Conservation (phyloP, 2,888 invertebrate species). For the Ophioninae sp. region DNA sequence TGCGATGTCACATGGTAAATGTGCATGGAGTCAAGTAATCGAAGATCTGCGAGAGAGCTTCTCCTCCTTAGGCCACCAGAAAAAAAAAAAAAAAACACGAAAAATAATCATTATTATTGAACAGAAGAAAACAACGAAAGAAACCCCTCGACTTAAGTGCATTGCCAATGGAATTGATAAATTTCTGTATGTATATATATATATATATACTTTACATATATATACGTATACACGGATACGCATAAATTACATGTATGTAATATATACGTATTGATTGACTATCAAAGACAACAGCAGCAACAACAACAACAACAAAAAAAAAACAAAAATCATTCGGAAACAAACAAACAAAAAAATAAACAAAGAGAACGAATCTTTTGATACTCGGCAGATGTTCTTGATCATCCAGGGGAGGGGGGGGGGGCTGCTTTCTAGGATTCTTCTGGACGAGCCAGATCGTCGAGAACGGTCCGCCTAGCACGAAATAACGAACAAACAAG, state of each 20-base stretch:
- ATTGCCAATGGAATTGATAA: constrained; percentile 63
- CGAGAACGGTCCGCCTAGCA: constrained; percentile 27
- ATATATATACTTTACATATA: constrained; percentile 24
- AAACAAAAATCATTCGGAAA: neutral
- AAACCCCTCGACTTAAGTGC: constrained; percentile 47
- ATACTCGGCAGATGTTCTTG: constrained; percentile 22
- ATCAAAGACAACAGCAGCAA: constrained; percentile 5
- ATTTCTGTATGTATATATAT: constrained; percentile 24
- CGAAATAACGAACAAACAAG: constrained; percentile 2
- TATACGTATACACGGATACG: constrained; percentile 1
- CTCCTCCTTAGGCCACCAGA: constrained; percentile 20
- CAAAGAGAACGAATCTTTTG: constrained; percentile 15
- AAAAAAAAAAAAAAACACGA: constrained; percentile 21
- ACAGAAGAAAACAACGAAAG: constrained; percentile 18
- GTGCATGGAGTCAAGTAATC: constrained; percentile 77
- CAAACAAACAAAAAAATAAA: neutral
- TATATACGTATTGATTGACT: constrained; percentile 7
- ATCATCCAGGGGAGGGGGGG: constrained; percentile 24
- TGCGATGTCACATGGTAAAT: constrained; percentile 80
- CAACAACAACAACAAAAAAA: neutral
- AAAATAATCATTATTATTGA: constrained; percentile 24
- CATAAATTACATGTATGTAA: neutral
- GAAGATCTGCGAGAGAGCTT: constrained; percentile 43
- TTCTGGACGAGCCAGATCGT: constrained; percentile 37
- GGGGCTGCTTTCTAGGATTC: constrained; percentile 43